phyloP scores from a whole-genome alignment of 2,888 invertebrate genomes.

The Drosophila testacea region DNA sequence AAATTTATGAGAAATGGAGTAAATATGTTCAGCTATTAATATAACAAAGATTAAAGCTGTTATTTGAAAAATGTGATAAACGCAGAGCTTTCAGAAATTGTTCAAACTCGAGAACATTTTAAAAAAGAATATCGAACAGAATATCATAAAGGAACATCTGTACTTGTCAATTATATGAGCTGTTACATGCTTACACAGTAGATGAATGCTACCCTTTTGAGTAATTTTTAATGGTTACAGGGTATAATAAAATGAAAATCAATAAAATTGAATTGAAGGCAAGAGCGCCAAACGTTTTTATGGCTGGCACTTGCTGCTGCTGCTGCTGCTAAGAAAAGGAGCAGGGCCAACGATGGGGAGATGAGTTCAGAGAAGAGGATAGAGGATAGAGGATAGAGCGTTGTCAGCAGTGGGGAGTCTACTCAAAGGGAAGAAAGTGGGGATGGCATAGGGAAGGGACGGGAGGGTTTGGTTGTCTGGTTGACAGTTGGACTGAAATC shows the following conservation, averaged over 20 bases:
- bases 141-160: neutral
- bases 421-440: neutral
- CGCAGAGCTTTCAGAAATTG: neutral
- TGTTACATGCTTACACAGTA: constrained; percentile 2
- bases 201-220: constrained; percentile 4
- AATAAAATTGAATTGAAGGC: constrained; percentile 77
- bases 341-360: neutral
- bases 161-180: neutral
- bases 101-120: neutral
- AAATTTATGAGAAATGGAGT: neutral
- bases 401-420: constrained; percentile 8
- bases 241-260: constrained; percentile 68
- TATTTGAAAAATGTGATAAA: neutral
- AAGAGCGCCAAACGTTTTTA: constrained; percentile 67
- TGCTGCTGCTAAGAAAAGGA: constrained; percentile 5
- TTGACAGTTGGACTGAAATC: constrained; percentile 49
- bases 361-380: neutral
- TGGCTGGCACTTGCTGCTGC: constrained; percentile 56
- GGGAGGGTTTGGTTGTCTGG: neutral
- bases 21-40: neutral
- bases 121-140: neutral
- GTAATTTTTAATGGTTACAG: constrained; percentile 11
- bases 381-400: neutral
- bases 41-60: neutral
- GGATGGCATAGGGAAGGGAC: neutral